phyloP scores from a whole-genome alignment of 2,797 vertebrate species.

The Spatula versicolor region DNA sequence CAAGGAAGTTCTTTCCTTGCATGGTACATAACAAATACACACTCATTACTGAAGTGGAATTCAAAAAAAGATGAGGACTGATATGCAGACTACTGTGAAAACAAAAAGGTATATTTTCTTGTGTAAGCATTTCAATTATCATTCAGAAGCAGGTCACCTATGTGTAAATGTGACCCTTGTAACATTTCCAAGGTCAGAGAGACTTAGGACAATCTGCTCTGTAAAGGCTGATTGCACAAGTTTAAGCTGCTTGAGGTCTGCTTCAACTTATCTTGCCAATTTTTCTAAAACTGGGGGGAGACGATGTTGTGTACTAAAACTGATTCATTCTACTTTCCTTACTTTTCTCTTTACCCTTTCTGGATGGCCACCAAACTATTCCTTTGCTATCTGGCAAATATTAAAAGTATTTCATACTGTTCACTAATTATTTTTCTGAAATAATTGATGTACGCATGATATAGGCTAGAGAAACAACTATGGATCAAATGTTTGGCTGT shows the following conservation, averaged over 20 bases:
- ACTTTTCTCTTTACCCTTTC: neutral
- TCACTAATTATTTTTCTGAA: neutral
- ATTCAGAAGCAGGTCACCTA: slow-evolving; percentile 42
- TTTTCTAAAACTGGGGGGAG: neutral
- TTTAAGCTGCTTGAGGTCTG: slow-evolving; percentile 1
- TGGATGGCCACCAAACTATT: neutral
- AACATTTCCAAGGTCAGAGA: slow-evolving; percentile 7
- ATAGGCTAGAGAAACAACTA: neutral
- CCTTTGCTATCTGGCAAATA: neutral
- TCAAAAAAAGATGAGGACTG: neutral
- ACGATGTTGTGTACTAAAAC: neutral
- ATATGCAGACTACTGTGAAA: neutral
- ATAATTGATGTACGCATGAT: neutral
- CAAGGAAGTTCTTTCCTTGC: neutral
- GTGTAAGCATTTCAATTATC: slow-evolving; percentile 1
- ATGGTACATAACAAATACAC: neutral
- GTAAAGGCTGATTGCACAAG: slow-evolving; percentile 9
- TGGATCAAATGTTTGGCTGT: neutral
- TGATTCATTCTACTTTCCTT: neutral
- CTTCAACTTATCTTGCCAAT: neutral
- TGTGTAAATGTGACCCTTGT: slow-evolving; percentile 11
- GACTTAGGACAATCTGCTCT: slow-evolving; percentile 13
- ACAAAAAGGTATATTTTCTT: neutral
- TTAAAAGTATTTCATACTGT: neutral
- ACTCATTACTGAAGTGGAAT: neutral